Evolutionary conservation across 2,113 vertebrate genomes (phyloP), one percentile per base, ranked within the genome.

Genomic region (Sakesphorus luctuosus): DNA sequence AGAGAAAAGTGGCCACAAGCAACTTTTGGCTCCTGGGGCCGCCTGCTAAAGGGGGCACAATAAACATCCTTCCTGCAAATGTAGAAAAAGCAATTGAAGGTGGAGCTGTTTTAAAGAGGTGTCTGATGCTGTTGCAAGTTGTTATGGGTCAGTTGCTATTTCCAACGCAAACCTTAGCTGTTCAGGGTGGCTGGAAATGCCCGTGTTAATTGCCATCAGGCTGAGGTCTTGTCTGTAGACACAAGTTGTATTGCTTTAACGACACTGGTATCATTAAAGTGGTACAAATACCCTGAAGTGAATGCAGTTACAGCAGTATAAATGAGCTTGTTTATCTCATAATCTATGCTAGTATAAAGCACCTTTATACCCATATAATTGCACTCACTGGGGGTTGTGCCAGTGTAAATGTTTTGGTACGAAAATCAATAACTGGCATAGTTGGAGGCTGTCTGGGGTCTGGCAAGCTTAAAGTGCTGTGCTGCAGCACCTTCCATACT

Each of bases 1-100:
- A 93, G 94, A 92, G 92, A 96, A 95, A 97, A 97, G 92, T 93
- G 76, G 87, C 95, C 93, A 75, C 94, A 94, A 95, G 96, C 88
- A 94, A 96, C 96, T 97, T 97, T 63, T 75, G 29, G 43, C 73
- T 91, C 83, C 75, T 23, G 58, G 92, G 72, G 84, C 75, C 40
- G 49, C 86, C 26, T 93, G 92, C 59, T 87, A 65, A 84, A 90
- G 75, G 44, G 25, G 33, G 31, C 73, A 67, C 62, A 71, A 71
- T 88, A 62, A 95, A 67, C 89, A 59, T 84, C 72, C 69, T 84
- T 90, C 65, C 81, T 7, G 9, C 52, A 68, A 62, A 79, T 61
- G 69, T 72, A 76, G 67, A 84, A 89, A 95, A 94, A 87, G 75
- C 78, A 86, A 16, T 76, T 91, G 84, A 66, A 94, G 71, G 61